Evolutionary conservation across 2,113 vertebrate species (phyloP), one percentile per base, ranked within the genome.

Genomic region (Aptenodytes patagonicus): DNA sequence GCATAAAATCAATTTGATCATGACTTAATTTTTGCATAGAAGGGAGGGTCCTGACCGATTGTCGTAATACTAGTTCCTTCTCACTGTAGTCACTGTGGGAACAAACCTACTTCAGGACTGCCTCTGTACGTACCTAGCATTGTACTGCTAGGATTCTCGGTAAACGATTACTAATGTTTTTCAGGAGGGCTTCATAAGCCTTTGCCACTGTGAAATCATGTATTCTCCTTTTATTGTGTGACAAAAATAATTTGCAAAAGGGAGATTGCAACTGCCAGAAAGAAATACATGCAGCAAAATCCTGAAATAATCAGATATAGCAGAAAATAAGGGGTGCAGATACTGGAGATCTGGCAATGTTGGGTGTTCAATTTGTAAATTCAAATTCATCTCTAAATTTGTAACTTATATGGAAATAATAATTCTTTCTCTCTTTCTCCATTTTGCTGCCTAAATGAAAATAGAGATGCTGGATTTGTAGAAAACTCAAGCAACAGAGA

Each of bases 401-500:
- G 57, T 80, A 83, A 83, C 34, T 93, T 94, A 42, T 6, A 75
- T 69, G 79, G 81, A 91, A 95, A 89, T 94, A 94, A 94, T 96
- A 55, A 81, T 97, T 96, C 65, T 96, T 85, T 96, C 38, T 95
- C 46, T 96, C 52, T 95, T 75, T 95, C 64, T 94, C 81, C 25
- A 8, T 79, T 96, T 78, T 82, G 65, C 93, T 95, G 90, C 81
- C 57, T 94, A 93, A 97, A 42, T 93, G 94, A 87, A 91, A 97
- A 95, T 54, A 76, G 94, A 76, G 61, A 78, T 95, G 90, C 83
- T 92, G 91, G 65, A 89, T 93, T 92, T 97, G 77, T 94, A 91
- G 92, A 96, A 94, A 95, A 72, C 89, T 84, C 89, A 69, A 95
- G 94, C 89, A 91, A 93, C 91, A 93, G 65, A 91, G 81, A 93